phyloP scores from a whole-genome alignment of 2,113 vertebrate genomes.

The Poeciliopsis retropinna region DNA sequence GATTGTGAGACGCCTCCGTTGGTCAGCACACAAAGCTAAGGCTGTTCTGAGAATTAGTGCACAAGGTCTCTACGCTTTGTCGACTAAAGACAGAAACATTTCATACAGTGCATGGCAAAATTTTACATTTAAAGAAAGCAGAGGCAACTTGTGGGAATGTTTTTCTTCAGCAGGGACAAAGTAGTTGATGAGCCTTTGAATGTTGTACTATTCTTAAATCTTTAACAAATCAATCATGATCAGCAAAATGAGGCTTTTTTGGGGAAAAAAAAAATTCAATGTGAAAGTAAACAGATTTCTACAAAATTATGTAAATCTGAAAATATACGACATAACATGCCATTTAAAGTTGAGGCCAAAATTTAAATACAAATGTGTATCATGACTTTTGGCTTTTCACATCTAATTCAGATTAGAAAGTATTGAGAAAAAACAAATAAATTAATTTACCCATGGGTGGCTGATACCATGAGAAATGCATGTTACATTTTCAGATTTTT shows the following conservation, averaged over 20 bases:
- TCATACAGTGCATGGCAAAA: slow-evolving; percentile 15
- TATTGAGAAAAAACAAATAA: background rate
- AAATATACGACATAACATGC: too few relatives aligned
- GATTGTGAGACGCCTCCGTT: slow-evolving; percentile 74
- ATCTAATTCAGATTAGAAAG: background rate
- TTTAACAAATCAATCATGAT: too few relatives aligned
- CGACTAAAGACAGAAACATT: slow-evolving; percentile 24
- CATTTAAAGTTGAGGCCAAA: background rate
- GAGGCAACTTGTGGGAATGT: background rate
- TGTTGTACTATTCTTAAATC: too few relatives aligned
- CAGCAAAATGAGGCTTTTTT: too few relatives aligned
- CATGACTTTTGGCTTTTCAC: background rate
- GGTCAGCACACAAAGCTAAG: slow-evolving; percentile 48
- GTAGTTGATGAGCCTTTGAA: background rate
- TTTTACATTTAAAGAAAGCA: background rate
- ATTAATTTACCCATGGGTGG: background rate
- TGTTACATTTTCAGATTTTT: background rate
- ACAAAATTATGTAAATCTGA: too few relatives aligned
- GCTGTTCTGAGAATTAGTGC: slow-evolving; percentile 42
- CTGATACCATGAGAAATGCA: background rate
- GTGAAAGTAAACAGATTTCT: background rate
- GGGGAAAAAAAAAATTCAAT: too few relatives aligned
- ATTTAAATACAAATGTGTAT: background rate
- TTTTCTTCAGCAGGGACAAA: background rate
- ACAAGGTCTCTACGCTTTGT: slow-evolving; percentile 31